Percentiles rank a stretch among this genome's conserved stretches.
These are phyloP conservation scores for Babylonia areolata DNA, from an alignment of 1,140 invertebrate genomes.

Conservation along the genomic window DNA sequence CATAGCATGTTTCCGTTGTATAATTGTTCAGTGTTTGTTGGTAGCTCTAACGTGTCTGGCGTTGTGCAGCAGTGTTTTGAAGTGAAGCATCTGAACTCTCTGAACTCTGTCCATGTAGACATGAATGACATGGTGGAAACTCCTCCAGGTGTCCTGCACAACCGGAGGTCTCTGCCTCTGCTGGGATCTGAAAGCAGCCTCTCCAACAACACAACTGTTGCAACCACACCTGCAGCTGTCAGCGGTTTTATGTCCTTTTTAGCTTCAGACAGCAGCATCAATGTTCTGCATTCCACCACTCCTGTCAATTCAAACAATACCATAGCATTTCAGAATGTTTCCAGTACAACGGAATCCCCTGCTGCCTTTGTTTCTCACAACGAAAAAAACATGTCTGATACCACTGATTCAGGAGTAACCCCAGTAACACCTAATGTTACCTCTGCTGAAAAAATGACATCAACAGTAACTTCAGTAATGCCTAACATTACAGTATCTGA, in stretches of 20 bases:
- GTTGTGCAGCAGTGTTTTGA: neutral
- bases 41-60: neutral
- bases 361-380: neutral
- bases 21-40: conserved; percentile 28
- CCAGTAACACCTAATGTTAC: neutral
- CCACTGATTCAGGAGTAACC: neutral
- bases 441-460: neutral
- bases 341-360: neutral
- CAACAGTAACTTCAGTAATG: neutral
- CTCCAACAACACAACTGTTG: neutral
- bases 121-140: neutral
- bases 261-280: neutral
- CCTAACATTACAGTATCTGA: neutral
- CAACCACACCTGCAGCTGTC: neutral
- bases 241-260: neutral
- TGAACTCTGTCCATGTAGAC: conserved; percentile 12
- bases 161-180: neutral
- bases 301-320: neutral
- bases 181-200: neutral
- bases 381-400: neutral
- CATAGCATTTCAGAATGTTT: neutral
- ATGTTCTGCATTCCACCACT: neutral
- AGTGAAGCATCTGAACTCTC: conserved; percentile 16
- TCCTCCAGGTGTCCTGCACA: neutral
- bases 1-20: conserved; percentile 60